These are phyloP conservation scores for Xyrauchen texanus DNA, from an alignment of 2,113 vertebrate species.

Conservation along the genomic window DNA sequence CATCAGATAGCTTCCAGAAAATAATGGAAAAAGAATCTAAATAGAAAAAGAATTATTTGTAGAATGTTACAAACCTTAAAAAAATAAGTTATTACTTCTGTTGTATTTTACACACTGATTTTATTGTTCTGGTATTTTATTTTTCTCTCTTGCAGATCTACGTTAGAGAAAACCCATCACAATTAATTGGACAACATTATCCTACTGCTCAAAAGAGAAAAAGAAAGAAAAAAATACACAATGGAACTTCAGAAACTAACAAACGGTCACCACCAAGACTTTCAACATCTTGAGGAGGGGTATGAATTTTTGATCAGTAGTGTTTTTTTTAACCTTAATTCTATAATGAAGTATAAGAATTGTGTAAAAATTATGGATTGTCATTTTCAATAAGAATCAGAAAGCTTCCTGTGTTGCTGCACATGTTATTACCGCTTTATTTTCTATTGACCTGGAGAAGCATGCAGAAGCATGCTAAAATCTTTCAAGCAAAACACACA, in stretches of 20 bases:
- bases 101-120: neutral
- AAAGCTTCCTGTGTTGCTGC: too few relatives aligned
- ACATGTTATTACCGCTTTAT: too few relatives aligned
- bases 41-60: too few relatives aligned
- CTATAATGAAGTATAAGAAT: too few relatives aligned
- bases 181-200: neutral
- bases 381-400: neutral
- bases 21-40: neutral
- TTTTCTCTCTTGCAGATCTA: constrained; percentile 35
- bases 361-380: too few relatives aligned
- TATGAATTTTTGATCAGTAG: constrained; percentile 44
- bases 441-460: too few relatives aligned
- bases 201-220: neutral
- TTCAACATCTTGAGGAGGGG: constrained; percentile 61
- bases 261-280: constrained; percentile 62
- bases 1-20: neutral
- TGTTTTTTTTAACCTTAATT: neutral
- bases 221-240: neutral
- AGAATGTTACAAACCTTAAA: constrained; percentile 49
- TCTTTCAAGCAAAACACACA: too few relatives aligned
- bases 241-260: constrained; percentile 74
- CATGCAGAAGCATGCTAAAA: too few relatives aligned
- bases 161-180: neutral
- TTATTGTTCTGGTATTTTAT: neutral
- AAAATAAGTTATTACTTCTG: too few relatives aligned